Percentiles rank a stretch among this genome's conserved stretches.
These are phyloP conservation scores for Andrena praecox DNA, from an alignment of 2,888 invertebrate genomes.

Conservation along the genomic window DNA sequence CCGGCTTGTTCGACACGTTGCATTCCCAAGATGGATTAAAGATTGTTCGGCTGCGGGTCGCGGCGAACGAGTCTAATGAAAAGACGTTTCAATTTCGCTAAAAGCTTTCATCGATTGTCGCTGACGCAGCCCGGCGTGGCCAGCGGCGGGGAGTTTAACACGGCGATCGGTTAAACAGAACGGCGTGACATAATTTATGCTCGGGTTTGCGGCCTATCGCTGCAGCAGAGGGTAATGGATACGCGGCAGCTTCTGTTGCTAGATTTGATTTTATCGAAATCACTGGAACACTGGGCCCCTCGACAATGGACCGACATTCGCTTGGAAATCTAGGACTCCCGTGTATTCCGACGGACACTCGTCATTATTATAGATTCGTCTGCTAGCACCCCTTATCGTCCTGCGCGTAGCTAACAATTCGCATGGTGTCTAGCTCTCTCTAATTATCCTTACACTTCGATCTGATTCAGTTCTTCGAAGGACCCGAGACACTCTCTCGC, in stretches of 20 bases:
- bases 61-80: slow-evolving; percentile 41
- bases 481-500: not conserved
- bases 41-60: not conserved
- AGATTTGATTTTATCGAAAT: slow-evolving; percentile 54
- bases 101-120: slow-evolving; percentile 58
- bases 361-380: no score
- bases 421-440: no score
- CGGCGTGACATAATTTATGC: slow-evolving; percentile 54
- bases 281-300: slow-evolving; percentile 13
- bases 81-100: slow-evolving; percentile 59
- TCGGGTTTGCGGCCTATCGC: slow-evolving; percentile 24
- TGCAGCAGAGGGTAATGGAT: slow-evolving; percentile 34
- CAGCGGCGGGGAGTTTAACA: slow-evolving; percentile 31
- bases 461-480: not conserved
- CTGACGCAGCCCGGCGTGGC: slow-evolving; percentile 13
- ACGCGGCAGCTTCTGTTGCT: slow-evolving; percentile 42
- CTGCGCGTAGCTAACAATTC: no score
- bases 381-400: no score
- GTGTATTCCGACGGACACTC: not conserved
- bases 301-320: slow-evolving; percentile 38
- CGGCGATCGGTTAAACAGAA: slow-evolving; percentile 53
- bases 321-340: slow-evolving; percentile 8
- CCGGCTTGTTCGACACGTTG: not conserved
- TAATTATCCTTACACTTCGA: not conserved
- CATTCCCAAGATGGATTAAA: slow-evolving; percentile 33